Evolutionary conservation across 2,888 invertebrate species (phyloP).

Genomic region (Ophraella communa): DNA sequence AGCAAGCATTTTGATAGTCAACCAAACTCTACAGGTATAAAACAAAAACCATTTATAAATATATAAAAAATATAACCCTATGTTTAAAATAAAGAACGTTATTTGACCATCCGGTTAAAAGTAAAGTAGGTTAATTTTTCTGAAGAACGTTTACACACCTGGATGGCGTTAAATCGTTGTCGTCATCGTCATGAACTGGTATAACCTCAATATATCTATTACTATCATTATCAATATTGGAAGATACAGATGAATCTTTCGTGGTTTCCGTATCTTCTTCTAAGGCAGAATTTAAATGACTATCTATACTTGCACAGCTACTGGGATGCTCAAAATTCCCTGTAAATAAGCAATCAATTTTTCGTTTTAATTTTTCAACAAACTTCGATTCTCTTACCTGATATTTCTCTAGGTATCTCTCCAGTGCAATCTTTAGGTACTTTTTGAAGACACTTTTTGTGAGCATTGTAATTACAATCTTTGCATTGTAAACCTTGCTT

Average conservation of each 20-base stretch:
- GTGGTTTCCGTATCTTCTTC: slow-evolving; percentile 66
- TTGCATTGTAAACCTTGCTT: slow-evolving; percentile 97
- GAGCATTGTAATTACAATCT: slow-evolving; percentile 96
- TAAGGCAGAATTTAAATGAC: slow-evolving; percentile 57
- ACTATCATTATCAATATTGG: slow-evolving; percentile 49
- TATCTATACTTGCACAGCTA: slow-evolving; percentile 64
- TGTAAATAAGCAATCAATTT: slow-evolving; percentile 36
- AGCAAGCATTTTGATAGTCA: too few species aligned
- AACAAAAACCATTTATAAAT: too few species aligned
- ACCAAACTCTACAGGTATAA: too few species aligned
- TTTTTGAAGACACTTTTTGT: slow-evolving; percentile 90
- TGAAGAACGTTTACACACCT: too few species aligned
- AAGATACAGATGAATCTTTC: slow-evolving; percentile 47
- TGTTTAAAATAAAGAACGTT: too few species aligned
- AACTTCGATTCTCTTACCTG: slow-evolving; percentile 49
- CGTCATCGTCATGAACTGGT: slow-evolving; percentile 59
- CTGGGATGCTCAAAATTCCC: slow-evolving; percentile 62
- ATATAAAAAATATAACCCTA: too few species aligned
- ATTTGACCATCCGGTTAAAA: too few species aligned
- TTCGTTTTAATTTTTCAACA: not conserved
- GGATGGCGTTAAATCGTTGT: slow-evolving; percentile 58
- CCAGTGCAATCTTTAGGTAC: slow-evolving; percentile 91
- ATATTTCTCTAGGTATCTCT: slow-evolving; percentile 69
- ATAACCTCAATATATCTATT: slow-evolving; percentile 57
- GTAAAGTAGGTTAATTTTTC: too few species aligned